Base-by-base conservation (phyloP, 2,888 invertebrate genomes). In the Mamestra brassicae region DNA sequence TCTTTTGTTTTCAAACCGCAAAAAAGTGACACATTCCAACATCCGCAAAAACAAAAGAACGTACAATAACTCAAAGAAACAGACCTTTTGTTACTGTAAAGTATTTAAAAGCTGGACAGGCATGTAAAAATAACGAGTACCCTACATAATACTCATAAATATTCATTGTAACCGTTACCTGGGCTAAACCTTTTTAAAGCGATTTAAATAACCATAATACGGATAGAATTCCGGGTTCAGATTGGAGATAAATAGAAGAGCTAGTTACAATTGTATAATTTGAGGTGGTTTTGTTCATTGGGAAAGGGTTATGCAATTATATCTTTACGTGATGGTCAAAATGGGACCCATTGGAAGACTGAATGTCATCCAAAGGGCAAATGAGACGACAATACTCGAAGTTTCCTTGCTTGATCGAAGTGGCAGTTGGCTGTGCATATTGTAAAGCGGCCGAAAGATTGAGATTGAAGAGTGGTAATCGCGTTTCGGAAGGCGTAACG, bases 151-250 rank as follows among this genome's bases (percentile, higher is more conserved):
- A 58, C 76, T 77, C 69, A 81, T 86, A 76, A 85, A 86, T 85
- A 85, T 85, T 85, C 84, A 84, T 81, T 84, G 52, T n/a, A 62
- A 78, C 77, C 36, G 74, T 73, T 74, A 74, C 69, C 84, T 83
- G 67, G 47, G 62, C 67, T 80, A 70, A 85, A 76, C 72, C 77
- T 72, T 84, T 82, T 80, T 61, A 74, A 83, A 71, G 72, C 73
- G 78, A 75, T 86, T 86, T 60, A 71, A 85, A 76, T 84, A 80
- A 76, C 62, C 76, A 72, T 80, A 74, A 83, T 72, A 61, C 66
- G 57, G 60, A 75, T 63, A 70, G 72, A 83, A 72, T 68, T 70
- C 55, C 15, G 69, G 50, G 50, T 52, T 66, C n/a, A 67, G 63
- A 71, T 78, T 55, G 73, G 10, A 54, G 47, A 79, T 61, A 69